Evolutionary conservation across 2,113 vertebrate genomes (phyloP).

Genomic region (Chaenocephalus aceratus): DNA sequence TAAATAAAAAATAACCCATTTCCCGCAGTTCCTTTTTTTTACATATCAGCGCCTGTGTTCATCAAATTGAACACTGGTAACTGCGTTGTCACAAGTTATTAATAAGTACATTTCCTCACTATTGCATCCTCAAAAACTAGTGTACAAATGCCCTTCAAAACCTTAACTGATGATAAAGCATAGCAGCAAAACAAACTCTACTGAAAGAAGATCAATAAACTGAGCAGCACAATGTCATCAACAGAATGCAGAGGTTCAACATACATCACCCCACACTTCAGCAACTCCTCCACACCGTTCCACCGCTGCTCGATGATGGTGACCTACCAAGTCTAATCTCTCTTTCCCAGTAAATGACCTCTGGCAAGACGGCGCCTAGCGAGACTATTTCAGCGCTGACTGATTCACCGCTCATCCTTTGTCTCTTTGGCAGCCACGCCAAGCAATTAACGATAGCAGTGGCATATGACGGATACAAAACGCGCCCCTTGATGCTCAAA

Average conservation of each 20-base stretch:
- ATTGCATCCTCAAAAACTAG: neutral
- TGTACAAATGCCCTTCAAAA: neutral
- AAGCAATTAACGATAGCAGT: conserved; percentile 46
- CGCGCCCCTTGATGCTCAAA: conserved; percentile 32
- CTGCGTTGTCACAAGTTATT: too few species aligned
- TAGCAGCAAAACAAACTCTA: conserved; percentile 1
- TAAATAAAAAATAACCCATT: too few species aligned
- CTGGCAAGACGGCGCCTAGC: neutral
- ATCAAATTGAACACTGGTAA: too few species aligned
- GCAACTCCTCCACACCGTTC: conserved; percentile 2
- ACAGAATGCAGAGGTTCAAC: conserved; percentile 10
- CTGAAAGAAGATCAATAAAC: neutral
- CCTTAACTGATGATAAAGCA: neutral
- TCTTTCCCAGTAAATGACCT: conserved; percentile 24
- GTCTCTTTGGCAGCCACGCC: conserved; percentile 35
- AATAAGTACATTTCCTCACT: too few species aligned
- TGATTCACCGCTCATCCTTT: conserved; percentile 13
- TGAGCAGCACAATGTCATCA: neutral
- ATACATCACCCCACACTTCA: neutral
- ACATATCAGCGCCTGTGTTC: too few species aligned
- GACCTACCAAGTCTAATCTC: conserved; percentile 14
- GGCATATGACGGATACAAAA: conserved; percentile 50
- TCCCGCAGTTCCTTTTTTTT: too few species aligned
- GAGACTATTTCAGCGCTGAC: conserved; percentile 1
- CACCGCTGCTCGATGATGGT: neutral